These are phyloP conservation scores for Sprattus sprattus DNA, from an alignment of 2,113 vertebrate genomes.

Conservation along the genomic window DNA sequence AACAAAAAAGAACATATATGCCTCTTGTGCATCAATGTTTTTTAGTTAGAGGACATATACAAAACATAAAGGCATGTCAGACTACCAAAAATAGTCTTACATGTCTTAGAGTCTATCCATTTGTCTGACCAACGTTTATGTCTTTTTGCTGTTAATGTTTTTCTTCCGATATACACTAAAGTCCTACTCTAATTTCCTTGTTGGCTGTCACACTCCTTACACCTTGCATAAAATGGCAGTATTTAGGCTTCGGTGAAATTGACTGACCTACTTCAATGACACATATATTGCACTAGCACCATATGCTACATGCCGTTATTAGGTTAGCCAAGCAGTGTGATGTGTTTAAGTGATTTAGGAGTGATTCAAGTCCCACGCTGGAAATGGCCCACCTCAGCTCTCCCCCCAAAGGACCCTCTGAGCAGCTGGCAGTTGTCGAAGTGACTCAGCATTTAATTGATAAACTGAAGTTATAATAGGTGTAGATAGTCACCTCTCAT, in stretches of 20 bases:
- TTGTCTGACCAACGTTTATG: too few species aligned
- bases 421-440: conserved; percentile 20
- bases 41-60: too few species aligned
- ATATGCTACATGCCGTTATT: conserved; percentile 5
- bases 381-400: conserved; percentile 15
- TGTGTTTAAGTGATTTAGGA: conserved; percentile 28
- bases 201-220: not conserved
- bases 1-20: too few species aligned
- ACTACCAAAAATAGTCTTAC: too few species aligned
- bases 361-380: not conserved
- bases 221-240: not conserved
- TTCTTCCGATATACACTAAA: not conserved
- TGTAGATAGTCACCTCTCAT: not conserved
- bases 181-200: not conserved
- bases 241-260: not conserved
- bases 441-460: conserved; percentile 21
- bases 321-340: conserved; percentile 23
- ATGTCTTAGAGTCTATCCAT: too few species aligned
- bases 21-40: too few species aligned
- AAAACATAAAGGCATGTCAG: too few species aligned
- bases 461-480: not conserved
- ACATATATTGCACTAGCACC: not conserved
- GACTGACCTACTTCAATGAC: not conserved
- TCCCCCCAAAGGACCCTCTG: not conserved
- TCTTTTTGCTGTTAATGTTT: not conserved